Percentiles rank a stretch among this genome's conserved stretches.
phyloP scores from a whole-genome alignment of 2,888 invertebrate species.

The Erynnis tages region DNA sequence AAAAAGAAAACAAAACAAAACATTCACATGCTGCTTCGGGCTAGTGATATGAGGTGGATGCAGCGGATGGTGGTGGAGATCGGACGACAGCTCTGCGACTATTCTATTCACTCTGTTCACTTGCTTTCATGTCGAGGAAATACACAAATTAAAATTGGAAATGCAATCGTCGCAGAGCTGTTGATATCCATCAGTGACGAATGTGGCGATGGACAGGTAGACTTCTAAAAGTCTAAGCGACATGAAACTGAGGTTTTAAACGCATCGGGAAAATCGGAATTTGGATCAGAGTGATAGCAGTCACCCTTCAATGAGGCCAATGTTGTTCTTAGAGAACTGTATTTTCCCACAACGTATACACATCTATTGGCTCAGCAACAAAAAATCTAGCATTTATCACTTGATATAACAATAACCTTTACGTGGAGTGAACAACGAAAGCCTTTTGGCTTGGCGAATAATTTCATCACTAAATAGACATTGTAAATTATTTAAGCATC shows the following conservation, averaged over 20 bases:
- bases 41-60: conserved; percentile 74
- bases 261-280: conserved; percentile 59
- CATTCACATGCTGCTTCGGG: conserved; percentile 81
- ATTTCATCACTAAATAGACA: conserved; percentile 5
- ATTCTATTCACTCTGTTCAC: not conserved
- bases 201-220: conserved; percentile 59
- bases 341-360: conserved; percentile 62
- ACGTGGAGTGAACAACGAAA: conserved; percentile 47
- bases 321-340: conserved; percentile 39
- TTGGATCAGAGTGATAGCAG: no score
- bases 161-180: conserved; percentile 44
- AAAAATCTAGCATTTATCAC: conserved; percentile 44
- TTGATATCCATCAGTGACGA: conserved; percentile 47
- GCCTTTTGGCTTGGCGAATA: conserved; percentile 32
- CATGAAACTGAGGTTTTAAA: conserved; percentile 50
- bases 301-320: conserved; percentile 46
- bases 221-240: conserved; percentile 71
- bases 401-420: conserved; percentile 31
- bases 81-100: conserved; percentile 60
- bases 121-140: not conserved
- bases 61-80: conserved; percentile 59
- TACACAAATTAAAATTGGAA: not conserved
- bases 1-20: conserved; percentile 81
- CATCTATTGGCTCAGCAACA: conserved; percentile 54
- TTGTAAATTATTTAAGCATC: conserved; percentile 25